Conservation (phyloP, 2,113 vertebrate species). For the Paramisgurnus dabryanus region DNA sequence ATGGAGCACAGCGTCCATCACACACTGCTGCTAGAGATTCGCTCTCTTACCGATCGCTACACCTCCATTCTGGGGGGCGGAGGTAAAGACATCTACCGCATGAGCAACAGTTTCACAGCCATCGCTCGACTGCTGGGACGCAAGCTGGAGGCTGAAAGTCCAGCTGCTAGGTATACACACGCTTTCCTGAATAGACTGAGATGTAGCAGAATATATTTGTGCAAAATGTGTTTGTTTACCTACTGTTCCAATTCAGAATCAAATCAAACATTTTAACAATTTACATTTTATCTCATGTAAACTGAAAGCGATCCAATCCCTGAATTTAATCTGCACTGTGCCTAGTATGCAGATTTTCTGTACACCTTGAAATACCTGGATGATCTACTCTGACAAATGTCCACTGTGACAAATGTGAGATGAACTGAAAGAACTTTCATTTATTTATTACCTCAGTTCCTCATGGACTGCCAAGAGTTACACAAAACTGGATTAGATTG, state of each 20-base stretch:
- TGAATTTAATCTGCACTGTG: too few relatives aligned
- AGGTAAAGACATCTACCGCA: slow-evolving; percentile 89
- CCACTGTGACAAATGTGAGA: too few relatives aligned
- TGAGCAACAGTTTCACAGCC: slow-evolving; percentile 92
- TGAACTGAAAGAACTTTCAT: too few relatives aligned
- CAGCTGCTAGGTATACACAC: slow-evolving; percentile 73
- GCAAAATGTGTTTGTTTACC: background rate
- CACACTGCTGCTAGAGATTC: slow-evolving; percentile 87
- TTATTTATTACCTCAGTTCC: too few relatives aligned
- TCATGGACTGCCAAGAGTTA: background rate
- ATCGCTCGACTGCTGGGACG: slow-evolving; percentile 81
- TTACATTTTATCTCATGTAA: too few relatives aligned
- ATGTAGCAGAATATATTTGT: background rate
- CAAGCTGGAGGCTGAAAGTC: slow-evolving; percentile 71
- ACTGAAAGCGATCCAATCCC: too few relatives aligned
- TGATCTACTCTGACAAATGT: too few relatives aligned
- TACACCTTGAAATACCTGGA: too few relatives aligned
- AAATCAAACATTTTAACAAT: too few relatives aligned
- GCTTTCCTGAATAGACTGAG: background rate
- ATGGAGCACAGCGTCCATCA: slow-evolving; percentile 92
- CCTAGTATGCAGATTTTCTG: too few relatives aligned
- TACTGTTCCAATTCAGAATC: background rate
- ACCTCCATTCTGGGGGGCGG: slow-evolving; percentile 78
- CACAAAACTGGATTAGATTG: background rate
- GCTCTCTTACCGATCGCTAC: slow-evolving; percentile 82